Evolutionary conservation across 2,888 invertebrate species (phyloP).

Genomic region (Ochropleura leucogaster): DNA sequence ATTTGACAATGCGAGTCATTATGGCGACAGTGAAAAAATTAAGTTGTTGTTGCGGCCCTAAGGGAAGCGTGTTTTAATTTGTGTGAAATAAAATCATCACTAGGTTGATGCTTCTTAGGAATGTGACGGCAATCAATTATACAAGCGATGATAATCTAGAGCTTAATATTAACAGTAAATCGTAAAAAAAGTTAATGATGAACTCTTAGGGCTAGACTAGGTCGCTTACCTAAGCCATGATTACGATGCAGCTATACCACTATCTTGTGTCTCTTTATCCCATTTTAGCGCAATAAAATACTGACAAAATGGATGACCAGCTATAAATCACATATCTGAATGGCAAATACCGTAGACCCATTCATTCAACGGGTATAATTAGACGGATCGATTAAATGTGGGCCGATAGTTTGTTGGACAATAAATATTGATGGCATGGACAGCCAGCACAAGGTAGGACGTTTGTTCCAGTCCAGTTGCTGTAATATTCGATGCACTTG

Average conservation of each 20-base stretch:
- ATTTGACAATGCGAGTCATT: slow-evolving; percentile 43
- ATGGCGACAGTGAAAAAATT: slow-evolving; percentile 9
- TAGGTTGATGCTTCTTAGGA: neutral
- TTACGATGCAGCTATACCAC: neutral
- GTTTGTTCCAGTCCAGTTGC: slow-evolving; percentile 77
- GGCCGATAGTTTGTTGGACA: slow-evolving; percentile 58
- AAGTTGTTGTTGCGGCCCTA: slow-evolving; percentile 22
- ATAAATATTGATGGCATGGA: slow-evolving; percentile 71
- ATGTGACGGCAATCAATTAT: neutral
- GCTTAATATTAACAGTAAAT: neutral
- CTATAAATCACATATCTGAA: slow-evolving; percentile 51
- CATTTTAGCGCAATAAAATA: slow-evolving; percentile 31
- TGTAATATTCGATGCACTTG: slow-evolving; percentile 70
- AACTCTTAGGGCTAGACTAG: neutral
- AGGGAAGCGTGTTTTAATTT: slow-evolving; percentile 2
- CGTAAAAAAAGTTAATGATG: neutral
- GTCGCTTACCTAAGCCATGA: neutral
- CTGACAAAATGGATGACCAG: slow-evolving; percentile 22
- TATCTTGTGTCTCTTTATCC: neutral
- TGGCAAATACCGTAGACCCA: slow-evolving; percentile 55
- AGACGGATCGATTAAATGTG: slow-evolving; percentile 54
- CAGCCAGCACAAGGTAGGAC: slow-evolving; percentile 69
- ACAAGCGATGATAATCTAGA: neutral
- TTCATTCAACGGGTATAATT: slow-evolving; percentile 59
- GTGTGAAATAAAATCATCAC: neutral